These are phyloP conservation scores for Piscicola geometra DNA, from an alignment of 2,888 invertebrate species.

Conservation along the genomic window DNA sequence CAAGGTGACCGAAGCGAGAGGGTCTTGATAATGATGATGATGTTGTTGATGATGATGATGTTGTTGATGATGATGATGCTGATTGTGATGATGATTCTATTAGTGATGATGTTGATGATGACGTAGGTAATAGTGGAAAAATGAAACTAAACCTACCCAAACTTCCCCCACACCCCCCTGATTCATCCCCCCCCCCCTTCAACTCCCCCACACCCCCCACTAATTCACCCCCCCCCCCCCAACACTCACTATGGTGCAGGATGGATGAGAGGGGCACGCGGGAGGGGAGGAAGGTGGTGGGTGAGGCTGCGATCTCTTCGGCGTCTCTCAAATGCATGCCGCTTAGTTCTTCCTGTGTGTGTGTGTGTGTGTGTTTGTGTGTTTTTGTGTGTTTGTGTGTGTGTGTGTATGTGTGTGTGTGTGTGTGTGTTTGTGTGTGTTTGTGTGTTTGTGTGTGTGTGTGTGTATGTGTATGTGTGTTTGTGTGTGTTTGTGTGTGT, in stretches of 20 bases:
- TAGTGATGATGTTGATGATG: too few relatives aligned
- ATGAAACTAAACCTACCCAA: neutral
- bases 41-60: conserved; percentile 37
- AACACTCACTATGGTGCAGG: neutral
- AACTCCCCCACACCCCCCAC: neutral
- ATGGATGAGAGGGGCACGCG: conserved; percentile 45
- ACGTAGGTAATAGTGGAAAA: too few relatives aligned
- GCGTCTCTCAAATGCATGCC: conserved; percentile 37
- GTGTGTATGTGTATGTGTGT: too few relatives aligned
- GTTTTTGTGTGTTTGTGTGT: neutral
- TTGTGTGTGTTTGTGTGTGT: too few relatives aligned
- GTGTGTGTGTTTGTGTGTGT: neutral
- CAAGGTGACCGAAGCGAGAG: too few relatives aligned
- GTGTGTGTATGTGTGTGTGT: neutral
- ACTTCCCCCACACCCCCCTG: too few relatives aligned
- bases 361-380: neutral
- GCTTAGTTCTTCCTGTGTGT: conserved; percentile 42
- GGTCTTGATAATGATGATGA: conserved; percentile 34
- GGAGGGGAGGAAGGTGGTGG: conserved; percentile 44
- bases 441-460: too few relatives aligned
- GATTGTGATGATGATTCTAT: conserved; percentile 20
- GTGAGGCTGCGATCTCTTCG: conserved; percentile 32
- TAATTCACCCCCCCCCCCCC: neutral
- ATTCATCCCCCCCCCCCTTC: too few relatives aligned
- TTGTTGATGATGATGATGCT: conserved; percentile 34